Evolutionary conservation across 2,888 invertebrate genomes (phyloP), one percentile per base, ranked within the genome.

Genomic region (Alloscopus bannaensis): DNA sequence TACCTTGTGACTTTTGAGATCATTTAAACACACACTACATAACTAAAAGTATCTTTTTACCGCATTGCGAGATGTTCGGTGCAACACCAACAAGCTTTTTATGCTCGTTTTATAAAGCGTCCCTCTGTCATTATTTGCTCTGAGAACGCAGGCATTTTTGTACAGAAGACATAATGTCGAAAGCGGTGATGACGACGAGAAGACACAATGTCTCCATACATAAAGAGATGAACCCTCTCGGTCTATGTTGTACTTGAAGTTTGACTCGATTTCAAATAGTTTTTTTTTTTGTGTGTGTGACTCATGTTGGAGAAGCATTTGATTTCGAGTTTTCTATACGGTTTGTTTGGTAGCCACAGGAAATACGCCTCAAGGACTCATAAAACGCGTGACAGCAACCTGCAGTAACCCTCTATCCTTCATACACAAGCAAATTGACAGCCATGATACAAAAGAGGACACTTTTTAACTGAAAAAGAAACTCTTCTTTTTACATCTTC

Each of bases 351-450:
- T 55, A 70, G 70, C 60, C 66, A 68, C 75, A 75, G 75, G 75
- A 75, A 75, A 75, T 75, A 75, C 75, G 75, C 65, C 31, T 75
- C 60, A 68, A 45, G 50, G 75, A 68, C 55, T 59, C 65, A 65
- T 73, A 73, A 55, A 73, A 65, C 24, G 68, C 68, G 66, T 75
- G 59, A 75, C 66, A 68, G 73, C 42, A 68, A 68, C 31, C 45
- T 68, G 75, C 42, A 52, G 57, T 64, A 59, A 62, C 31, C 50
- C 65, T 36, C 40, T 28, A 29, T n/a, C 50, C 29, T n/a, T n/a
- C n/a, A n/a, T n/a, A n/a, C n/a, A n/a, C n/a, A 20, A 6, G 36
- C 13, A 20, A 52, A 20, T 59, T 22, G 22, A n/a, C n/a, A 55
- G 55, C 52, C 52, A 65, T 45, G 36, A 50, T 16, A 64, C 16